Base-by-base conservation (phyloP, 2,113 vertebrate species). In the Onychostoma macrolepis region DNA sequence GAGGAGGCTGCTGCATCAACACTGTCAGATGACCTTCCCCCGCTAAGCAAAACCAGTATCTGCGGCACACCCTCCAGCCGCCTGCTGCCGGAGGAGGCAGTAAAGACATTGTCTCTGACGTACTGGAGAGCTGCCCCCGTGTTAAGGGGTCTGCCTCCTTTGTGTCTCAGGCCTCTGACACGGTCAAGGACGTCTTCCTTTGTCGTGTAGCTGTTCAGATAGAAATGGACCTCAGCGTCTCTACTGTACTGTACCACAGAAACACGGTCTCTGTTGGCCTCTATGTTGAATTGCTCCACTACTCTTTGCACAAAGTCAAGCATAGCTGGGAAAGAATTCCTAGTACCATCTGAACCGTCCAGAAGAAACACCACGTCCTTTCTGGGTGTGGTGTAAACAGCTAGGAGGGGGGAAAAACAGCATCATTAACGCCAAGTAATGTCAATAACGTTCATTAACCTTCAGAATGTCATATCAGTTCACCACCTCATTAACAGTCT, bases 1-100 rank as follows among this genome's bases (percentile, higher is more conserved):
- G 36, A 38, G 36, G 36, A 38, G 3, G 36, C 36, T 6, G 36
- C 36, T 43, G 41, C 8, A 43, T 65, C 61, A 12, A 65, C 61
- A 65, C 12, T 28, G 26, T 94, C 92, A 84, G 33, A 82, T 15
- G 93, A 94, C 83, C 61, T 89, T 78, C 91, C 92, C 30, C 90
- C 89, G 76, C 33, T 89, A 48, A 92, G 71, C 61, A 92, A 5
- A 67, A 94, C 28, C 83, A 97, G 87, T 43, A 96, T 90, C 90
- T 97, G 96, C 8, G 93, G 93, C 78, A 97, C 93, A 0, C 94
- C 94, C 24, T 96, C 94, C 43, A 93, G 91, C 0, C 94, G 94
- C 43, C 97, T 95, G 85, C 97, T 96, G 3, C 97, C 97, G 0
- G 96, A 90, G 0, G 94, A 92, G 72, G 41, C 91, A 80, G 95